A percentile compares a stretch with the other conserved stretches of the same genome.
Conservation (phyloP, 1,140 invertebrate genomes). For the Drosophila teissieri region DNA sequence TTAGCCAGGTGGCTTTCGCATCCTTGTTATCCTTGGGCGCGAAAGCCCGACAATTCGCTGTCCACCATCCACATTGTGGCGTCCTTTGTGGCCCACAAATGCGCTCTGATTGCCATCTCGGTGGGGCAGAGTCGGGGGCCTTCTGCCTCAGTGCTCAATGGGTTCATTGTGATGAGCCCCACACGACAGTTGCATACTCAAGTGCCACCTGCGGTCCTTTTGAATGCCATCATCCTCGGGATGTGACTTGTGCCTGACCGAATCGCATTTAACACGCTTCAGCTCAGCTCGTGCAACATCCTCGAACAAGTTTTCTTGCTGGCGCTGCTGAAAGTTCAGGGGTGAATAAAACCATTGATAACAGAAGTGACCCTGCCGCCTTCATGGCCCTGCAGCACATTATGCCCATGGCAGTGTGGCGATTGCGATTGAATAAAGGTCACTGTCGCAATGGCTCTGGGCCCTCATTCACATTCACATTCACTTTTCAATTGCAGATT, state of each 20-base stretch:
- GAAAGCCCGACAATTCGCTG: slow-evolving; percentile 5
- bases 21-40: slow-evolving; percentile 54
- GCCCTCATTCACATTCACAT: background rate
- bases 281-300: slow-evolving; percentile 28
- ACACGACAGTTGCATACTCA: slow-evolving; percentile 37
- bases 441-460: background rate
- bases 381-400: slow-evolving; percentile 21
- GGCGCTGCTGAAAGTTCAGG: slow-evolving; percentile 72
- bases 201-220: slow-evolving; percentile 48
- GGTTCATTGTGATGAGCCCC: slow-evolving; percentile 54
- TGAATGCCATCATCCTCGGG: slow-evolving; percentile 58
- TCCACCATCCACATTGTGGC: slow-evolving; percentile 22
- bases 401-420: background rate
- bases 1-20: slow-evolving; percentile 35
- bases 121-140: slow-evolving; percentile 22
- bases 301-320: slow-evolving; percentile 39
- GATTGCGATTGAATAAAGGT: slow-evolving; percentile 24
- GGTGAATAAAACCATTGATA: slow-evolving; percentile 71
- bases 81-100: slow-evolving; percentile 61
- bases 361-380: slow-evolving; percentile 17
- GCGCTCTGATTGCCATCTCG: slow-evolving; percentile 69
- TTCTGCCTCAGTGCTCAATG: slow-evolving; percentile 66
- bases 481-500: background rate
- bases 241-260: slow-evolving; percentile 31
- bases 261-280: slow-evolving; percentile 64